Evolutionary conservation across 2,797 vertebrate species (phyloP).

Genomic region (Calcarius lapponicus): DNA sequence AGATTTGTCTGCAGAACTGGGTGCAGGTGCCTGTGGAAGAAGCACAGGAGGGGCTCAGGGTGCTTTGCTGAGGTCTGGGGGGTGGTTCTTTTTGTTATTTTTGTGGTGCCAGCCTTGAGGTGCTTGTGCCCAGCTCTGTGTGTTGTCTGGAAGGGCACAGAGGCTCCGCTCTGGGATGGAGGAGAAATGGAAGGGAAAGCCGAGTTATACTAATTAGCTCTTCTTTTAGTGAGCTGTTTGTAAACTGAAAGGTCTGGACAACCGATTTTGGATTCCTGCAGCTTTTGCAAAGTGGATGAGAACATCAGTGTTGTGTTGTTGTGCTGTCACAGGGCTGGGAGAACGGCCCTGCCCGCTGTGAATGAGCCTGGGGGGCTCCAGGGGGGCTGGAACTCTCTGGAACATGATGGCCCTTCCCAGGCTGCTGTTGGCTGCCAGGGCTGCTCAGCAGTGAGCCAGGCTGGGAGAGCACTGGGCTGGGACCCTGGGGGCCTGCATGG

Average conservation of each 20-base stretch:
- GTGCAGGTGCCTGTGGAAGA: not conserved
- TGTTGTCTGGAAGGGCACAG: not conserved
- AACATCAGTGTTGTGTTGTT: not conserved
- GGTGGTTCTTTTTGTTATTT: not conserved
- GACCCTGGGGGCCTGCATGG: not conserved
- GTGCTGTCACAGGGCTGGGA: not conserved
- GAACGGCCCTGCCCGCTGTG: fast-evolving
- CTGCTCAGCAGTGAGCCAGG: not conserved
- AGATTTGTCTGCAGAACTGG: not conserved
- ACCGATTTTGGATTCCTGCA: not conserved
- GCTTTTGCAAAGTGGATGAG: not conserved
- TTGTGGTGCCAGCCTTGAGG: not conserved
- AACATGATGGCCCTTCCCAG: not conserved
- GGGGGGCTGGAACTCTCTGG: not conserved
- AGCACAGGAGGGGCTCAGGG: not conserved
- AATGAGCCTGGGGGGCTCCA: not conserved
- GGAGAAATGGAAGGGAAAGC: not conserved
- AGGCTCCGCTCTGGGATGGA: not conserved
- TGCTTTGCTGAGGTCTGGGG: not conserved
- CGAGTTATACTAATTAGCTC: not conserved
- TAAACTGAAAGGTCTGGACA: not conserved
- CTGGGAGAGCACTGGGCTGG: not conserved
- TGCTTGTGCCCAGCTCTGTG: not conserved
- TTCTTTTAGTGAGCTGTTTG: not conserved
- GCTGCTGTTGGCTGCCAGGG: not conserved